A percentile compares a stretch with the other conserved stretches of the same genome.
These are phyloP conservation scores for Clanis bilineata DNA, from an alignment of 2,888 invertebrate species.

Conservation along the genomic window DNA sequence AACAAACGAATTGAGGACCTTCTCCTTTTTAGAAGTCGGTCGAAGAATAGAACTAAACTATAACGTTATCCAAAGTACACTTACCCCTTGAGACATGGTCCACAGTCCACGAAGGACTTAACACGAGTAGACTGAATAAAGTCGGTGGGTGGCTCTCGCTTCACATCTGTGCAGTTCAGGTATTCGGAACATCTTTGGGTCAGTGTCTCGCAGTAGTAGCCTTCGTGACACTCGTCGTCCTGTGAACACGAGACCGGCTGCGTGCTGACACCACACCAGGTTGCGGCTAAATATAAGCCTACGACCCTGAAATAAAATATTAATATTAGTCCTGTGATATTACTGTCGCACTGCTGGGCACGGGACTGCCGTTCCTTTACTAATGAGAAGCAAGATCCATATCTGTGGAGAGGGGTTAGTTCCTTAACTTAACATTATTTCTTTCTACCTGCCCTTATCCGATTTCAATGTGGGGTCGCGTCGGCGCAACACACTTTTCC, in stretches of 20 bases:
- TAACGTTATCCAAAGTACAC: neutral
- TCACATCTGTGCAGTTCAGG: constrained; percentile 50
- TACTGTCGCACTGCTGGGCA: neutral
- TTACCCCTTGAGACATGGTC: constrained; percentile 55
- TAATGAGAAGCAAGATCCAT: neutral
- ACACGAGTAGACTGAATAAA: constrained; percentile 38
- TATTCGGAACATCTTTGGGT: constrained; percentile 47
- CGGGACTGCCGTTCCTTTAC: too few species aligned
- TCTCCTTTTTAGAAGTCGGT: too few species aligned
- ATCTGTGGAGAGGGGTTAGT: too few species aligned
- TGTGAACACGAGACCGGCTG: constrained; percentile 40
- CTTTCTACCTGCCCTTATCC: too few species aligned
- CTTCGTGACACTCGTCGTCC: constrained; percentile 44
- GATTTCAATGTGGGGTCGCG: too few species aligned
- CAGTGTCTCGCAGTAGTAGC: constrained; percentile 48
- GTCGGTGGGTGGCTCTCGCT: constrained; percentile 42
- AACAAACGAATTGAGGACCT: too few species aligned
- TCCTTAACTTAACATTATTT: too few species aligned
- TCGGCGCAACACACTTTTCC: too few species aligned
- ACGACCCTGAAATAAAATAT: constrained; percentile 8
- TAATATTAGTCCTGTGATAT: too few species aligned
- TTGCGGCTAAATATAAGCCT: constrained; percentile 16
- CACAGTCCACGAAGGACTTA: constrained; percentile 54
- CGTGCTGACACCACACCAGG: constrained; percentile 20
- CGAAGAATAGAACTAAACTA: neutral